Conservation (phyloP, 2,797 vertebrate species). For the Forpus xanthops region DNA sequence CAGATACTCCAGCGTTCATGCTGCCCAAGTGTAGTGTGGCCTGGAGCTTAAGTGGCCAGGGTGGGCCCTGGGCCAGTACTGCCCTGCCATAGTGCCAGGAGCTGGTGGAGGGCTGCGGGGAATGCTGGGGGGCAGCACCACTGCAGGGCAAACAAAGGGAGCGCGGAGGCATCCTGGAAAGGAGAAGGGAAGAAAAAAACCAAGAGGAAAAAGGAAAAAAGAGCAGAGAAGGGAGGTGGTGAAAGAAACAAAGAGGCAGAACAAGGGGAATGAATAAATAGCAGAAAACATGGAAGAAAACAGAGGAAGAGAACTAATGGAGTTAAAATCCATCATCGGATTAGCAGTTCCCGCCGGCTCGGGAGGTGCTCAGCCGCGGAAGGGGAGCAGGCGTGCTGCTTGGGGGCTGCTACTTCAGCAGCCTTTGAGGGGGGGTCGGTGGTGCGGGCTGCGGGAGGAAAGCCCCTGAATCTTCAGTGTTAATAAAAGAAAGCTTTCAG, state of each 20-base stretch:
- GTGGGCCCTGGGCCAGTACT: neutral
- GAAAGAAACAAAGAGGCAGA: neutral
- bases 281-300: neutral
- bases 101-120: slow-evolving; percentile 70
- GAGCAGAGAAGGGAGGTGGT: neutral
- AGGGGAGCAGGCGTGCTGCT: neutral
- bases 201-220: neutral
- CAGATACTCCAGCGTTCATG: neutral
- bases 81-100: slow-evolving; percentile 13
- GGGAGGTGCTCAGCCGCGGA: neutral
- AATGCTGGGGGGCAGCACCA: neutral
- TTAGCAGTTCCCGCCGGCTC: neutral
- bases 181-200: neutral
- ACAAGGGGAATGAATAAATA: neutral
- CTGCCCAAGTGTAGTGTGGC: neutral
- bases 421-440: accelerated
- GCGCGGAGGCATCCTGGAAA: neutral
- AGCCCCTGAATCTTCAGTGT: slow-evolving; percentile 3
- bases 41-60: neutral
- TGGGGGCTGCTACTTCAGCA: neutral
- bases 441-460: neutral
- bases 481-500: slow-evolving; percentile 67
- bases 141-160: neutral
- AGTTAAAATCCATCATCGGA: slow-evolving; percentile 5
- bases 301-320: slow-evolving; percentile 26